Percentiles rank a stretch among this genome's conserved stretches.
Evolutionary conservation across 2,113 vertebrate species (phyloP).

Genomic region (Misgurnus mizolepis): DNA sequence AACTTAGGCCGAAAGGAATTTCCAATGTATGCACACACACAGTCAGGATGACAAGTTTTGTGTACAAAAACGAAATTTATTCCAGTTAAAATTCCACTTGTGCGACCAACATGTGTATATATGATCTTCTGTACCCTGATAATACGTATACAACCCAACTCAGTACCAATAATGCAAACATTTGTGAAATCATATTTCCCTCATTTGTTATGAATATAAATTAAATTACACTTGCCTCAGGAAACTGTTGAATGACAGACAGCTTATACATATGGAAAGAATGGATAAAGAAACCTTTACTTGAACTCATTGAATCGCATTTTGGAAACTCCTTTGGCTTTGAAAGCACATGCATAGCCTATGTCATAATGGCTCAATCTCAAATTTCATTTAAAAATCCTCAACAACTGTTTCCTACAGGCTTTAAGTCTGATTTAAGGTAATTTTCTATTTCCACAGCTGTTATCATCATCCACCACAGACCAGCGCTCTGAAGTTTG

Average conservation of each 20-base stretch:
- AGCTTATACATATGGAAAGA: slow-evolving; percentile 2
- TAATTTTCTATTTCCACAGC: background rate
- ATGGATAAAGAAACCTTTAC: slow-evolving; percentile 2
- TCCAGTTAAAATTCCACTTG: background rate
- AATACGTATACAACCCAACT: background rate
- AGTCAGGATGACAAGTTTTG: background rate
- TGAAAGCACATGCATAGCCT: slow-evolving; percentile 6
- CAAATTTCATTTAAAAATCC: slow-evolving; percentile 16
- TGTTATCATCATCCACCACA: background rate
- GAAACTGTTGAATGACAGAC: slow-evolving; percentile 11
- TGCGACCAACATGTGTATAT: background rate
- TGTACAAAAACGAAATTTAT: background rate
- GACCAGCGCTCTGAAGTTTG: background rate
- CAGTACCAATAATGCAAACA: slow-evolving; percentile 3
- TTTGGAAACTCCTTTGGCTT: background rate
- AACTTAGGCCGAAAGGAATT: background rate
- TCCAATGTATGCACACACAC: background rate
- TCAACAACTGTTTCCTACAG: slow-evolving; percentile 14
- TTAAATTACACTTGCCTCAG: slow-evolving; percentile 2
- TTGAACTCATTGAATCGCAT: slow-evolving; percentile 2
- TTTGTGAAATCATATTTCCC: slow-evolving; percentile 9
- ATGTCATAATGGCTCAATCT: slow-evolving; percentile 19
- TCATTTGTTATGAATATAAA: background rate
- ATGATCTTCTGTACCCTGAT: background rate
- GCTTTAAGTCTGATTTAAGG: background rate